Conservation (phyloP, 2,797 vertebrate genomes). For the Anas bahamensis region DNA sequence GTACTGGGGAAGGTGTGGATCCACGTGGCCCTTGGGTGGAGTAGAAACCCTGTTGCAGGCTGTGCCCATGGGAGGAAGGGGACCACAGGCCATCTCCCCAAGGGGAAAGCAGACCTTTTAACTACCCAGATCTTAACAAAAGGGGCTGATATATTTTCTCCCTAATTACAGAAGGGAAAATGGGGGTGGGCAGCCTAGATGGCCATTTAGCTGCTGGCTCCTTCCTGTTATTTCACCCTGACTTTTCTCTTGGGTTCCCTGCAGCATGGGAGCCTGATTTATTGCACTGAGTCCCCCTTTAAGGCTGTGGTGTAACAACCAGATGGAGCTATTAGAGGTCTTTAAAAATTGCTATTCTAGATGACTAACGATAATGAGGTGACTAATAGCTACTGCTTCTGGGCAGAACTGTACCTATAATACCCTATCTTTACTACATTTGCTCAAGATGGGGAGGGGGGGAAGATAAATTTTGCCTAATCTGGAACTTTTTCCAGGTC, state of each 20-base stretch:
- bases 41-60: background rate
- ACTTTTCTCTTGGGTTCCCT: background rate
- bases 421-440: background rate
- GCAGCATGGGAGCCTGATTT: fast-evolving
- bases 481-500: slow-evolving; percentile 53
- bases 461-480: background rate
- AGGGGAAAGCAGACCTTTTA: background rate
- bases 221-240: background rate
- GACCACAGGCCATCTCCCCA: background rate
- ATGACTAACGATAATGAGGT: slow-evolving; percentile 12
- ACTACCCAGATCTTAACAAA: background rate
- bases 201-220: fast-evolving
- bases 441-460: background rate
- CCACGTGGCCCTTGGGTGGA: fast-evolving
- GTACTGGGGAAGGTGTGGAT: background rate
- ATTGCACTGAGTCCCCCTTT: background rate
- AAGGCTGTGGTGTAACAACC: background rate
- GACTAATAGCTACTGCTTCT: slow-evolving; percentile 35
- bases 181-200: background rate
- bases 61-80: background rate
- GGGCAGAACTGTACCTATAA: slow-evolving; percentile 40
- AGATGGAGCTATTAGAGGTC: background rate
- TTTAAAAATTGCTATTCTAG: background rate
- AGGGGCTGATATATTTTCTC: background rate
- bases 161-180: background rate